phyloP scores from a whole-genome alignment of 2,113 vertebrate species.

The Amia ocellicauda region DNA sequence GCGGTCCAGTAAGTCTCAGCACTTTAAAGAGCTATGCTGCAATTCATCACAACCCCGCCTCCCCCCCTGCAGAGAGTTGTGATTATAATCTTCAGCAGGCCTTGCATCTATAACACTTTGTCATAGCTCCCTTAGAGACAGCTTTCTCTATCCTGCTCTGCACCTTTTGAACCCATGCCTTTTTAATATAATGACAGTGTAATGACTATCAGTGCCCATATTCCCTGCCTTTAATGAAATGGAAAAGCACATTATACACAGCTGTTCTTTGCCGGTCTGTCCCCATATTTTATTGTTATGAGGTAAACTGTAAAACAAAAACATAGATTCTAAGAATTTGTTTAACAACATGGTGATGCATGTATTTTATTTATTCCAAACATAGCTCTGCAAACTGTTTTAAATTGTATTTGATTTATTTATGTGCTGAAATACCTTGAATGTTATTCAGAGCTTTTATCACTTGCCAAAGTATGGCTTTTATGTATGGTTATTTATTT shows the following conservation, averaged over 20 bases:
- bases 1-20: not conserved
- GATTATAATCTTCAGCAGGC: conserved; percentile 9
- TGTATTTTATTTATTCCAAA: not conserved
- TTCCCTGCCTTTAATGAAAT: conserved; percentile 19
- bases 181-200: conserved; percentile 23
- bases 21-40: not conserved
- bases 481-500: too few species aligned
- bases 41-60: not conserved
- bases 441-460: too few species aligned
- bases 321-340: not conserved
- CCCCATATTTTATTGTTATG: not conserved
- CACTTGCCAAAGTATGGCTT: too few species aligned
- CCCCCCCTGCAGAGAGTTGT: not conserved
- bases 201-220: conserved; percentile 19
- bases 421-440: too few species aligned
- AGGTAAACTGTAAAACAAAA: too few species aligned
- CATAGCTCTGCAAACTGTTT: not conserved
- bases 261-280: not conserved
- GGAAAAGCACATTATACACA: conserved; percentile 11
- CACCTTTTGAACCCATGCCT: conserved; percentile 20
- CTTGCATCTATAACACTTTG: conserved; percentile 12
- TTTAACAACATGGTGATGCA: not conserved
- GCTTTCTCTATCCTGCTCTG: conserved; percentile 14
- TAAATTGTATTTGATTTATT: conserved; percentile 1
- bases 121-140: conserved; percentile 16